A percentile compares a stretch with the other conserved stretches of the same genome.
Conservation (phyloP, 2,113 vertebrate species). For the Pseudopodoces humilis region DNA sequence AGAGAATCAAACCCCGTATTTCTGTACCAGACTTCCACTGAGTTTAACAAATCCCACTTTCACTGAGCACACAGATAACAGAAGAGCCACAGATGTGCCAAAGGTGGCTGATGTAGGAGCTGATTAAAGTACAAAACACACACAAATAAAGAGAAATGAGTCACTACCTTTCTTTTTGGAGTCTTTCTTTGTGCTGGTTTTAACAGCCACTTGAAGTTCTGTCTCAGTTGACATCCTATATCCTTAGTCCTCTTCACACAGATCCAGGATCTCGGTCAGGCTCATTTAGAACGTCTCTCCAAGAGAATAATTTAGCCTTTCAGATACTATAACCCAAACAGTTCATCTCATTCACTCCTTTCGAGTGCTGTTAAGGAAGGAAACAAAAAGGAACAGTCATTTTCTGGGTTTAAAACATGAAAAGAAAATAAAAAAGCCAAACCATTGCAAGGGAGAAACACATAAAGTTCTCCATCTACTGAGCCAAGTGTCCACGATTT, state of each 20-base stretch:
- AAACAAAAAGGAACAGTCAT: constrained; percentile 37
- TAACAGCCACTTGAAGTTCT: constrained; percentile 98
- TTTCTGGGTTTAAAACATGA: not conserved
- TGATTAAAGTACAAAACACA: not conserved
- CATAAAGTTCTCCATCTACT: not conserved
- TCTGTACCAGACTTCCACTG: not conserved
- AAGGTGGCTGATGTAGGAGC: not conserved
- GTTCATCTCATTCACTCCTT: constrained; percentile 88
- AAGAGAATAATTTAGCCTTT: constrained; percentile 79
- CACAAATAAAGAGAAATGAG: not conserved
- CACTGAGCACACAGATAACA: not conserved
- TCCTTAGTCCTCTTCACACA: constrained; percentile 92
- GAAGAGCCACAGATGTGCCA: not conserved
- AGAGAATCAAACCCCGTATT: not conserved
- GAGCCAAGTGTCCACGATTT: not conserved
- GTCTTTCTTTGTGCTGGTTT: constrained; percentile 98
- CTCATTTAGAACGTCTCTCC: constrained; percentile 92
- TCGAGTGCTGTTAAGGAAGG: constrained; percentile 74
- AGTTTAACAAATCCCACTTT: not conserved
- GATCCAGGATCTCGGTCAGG: constrained; percentile 87
- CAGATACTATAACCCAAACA: constrained; percentile 82
- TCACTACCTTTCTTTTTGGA: constrained; percentile 95
- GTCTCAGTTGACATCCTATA: constrained; percentile 99
- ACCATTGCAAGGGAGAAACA: not conserved
- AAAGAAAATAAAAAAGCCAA: not conserved